phyloP scores from a whole-genome alignment of 1,140 invertebrate genomes.

The Drosophila eugracilis region DNA sequence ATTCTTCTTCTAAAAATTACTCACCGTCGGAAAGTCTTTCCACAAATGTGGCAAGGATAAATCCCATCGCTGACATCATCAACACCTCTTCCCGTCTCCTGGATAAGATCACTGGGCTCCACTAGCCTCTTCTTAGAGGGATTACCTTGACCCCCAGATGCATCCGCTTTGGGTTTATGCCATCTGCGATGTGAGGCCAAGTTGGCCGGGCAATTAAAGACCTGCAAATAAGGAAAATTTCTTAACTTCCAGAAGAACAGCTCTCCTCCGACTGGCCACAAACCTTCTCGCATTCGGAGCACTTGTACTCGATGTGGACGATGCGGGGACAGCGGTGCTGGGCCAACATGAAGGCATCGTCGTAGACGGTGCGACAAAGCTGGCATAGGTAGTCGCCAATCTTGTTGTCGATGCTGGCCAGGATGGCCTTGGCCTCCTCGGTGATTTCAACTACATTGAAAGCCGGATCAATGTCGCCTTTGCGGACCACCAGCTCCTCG shows the following conservation, averaged over 20 bases:
- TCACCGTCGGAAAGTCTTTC: constrained; percentile 90
- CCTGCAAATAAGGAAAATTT: constrained; percentile 60
- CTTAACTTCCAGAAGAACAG: constrained; percentile 50
- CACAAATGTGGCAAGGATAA: constrained; percentile 91
- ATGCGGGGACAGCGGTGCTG: constrained; percentile 98
- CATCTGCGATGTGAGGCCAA: constrained; percentile 98
- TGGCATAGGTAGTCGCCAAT: constrained; percentile 98
- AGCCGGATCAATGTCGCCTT: constrained; percentile 97
- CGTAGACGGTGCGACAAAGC: constrained; percentile 95
- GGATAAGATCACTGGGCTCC: constrained; percentile 40
- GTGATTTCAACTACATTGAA: constrained; percentile 98
- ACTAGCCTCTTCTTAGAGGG: constrained; percentile 58
- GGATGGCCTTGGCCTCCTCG: constrained; percentile 96
- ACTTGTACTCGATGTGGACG: constrained; percentile 98
- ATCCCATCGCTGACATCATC: constrained; percentile 83
- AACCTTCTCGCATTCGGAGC: constrained; percentile 98
- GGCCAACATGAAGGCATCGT: constrained; percentile 98
- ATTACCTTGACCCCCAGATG: constrained; percentile 14
- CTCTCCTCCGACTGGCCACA: not conserved
- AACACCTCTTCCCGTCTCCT: constrained; percentile 51
- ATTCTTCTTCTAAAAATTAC: not conserved
- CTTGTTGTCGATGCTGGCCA: constrained; percentile 98
- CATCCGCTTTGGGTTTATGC: constrained; percentile 92
- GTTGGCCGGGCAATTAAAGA: constrained; percentile 99
- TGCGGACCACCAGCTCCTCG: constrained; percentile 91